These are phyloP conservation scores for Agrochola circellaris DNA, from an alignment of 2,888 invertebrate species.

Conservation along the genomic window DNA sequence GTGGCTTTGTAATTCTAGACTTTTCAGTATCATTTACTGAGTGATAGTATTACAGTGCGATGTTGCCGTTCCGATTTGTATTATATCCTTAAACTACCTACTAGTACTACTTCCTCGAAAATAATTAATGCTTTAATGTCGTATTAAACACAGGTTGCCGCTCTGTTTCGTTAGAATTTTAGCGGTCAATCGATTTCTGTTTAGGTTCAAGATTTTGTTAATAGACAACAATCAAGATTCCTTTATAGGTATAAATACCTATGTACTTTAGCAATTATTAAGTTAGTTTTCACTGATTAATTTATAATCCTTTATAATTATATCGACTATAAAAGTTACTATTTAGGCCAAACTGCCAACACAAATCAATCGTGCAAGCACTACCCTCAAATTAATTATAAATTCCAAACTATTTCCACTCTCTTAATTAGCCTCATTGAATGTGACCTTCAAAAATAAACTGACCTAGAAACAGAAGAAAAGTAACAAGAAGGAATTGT, in stretches of 20 bases:
- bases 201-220: not conserved
- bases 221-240: not conserved
- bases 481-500: constrained; percentile 57
- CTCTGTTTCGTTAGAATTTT: not conserved
- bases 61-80: constrained; percentile 13
- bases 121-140: not conserved
- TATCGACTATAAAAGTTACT: not conserved
- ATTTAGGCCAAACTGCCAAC: not conserved
- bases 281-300: not conserved
- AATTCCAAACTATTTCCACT: constrained; percentile 26
- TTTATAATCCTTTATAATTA: not conserved
- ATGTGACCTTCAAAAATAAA: constrained; percentile 45
- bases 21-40: not conserved
- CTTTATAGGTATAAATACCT: too few relatives aligned
- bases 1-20: constrained; percentile 18
- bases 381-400: constrained; percentile 20
- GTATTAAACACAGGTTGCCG: constrained; percentile 2
- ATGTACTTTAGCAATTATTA: too few relatives aligned
- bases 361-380: constrained; percentile 23
- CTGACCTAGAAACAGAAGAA: constrained; percentile 45
- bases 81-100: not conserved
- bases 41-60: not conserved
- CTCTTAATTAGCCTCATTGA: constrained; percentile 49
- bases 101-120: not conserved
- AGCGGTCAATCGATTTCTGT: not conserved